A percentile compares a stretch with the other conserved stretches of the same genome.
These are phyloP conservation scores for Stictocephala bisonia DNA, from an alignment of 2,888 invertebrate species.

Conservation along the genomic window DNA sequence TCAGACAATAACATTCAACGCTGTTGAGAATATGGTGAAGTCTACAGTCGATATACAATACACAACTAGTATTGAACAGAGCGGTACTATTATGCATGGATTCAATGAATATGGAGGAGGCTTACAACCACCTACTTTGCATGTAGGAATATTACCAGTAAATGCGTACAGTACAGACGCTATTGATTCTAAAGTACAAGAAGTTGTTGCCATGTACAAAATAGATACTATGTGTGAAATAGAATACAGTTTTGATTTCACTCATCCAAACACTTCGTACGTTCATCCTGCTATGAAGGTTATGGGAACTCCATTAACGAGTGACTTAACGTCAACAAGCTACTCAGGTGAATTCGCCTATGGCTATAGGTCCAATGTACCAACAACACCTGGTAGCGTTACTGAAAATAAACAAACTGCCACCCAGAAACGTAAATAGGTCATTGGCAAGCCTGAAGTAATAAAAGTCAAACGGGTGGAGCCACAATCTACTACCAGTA, in stretches of 20 bases:
- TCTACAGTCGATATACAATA: neutral
- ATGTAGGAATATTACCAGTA: conserved; percentile 7
- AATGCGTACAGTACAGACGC: neutral
- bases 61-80: neutral
- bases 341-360: neutral
- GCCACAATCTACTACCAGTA: no score
- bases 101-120: conserved; percentile 15
- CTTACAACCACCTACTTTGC: conserved; percentile 12
- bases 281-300: conserved; percentile 11
- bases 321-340: neutral
- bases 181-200: neutral
- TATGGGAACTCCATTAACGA: neutral
- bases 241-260: conserved; percentile 8
- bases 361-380: neutral
- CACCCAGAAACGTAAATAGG: no score
- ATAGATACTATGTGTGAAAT: neutral
- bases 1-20: neutral
- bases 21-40: neutral
- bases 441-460: no score
- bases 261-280: neutral
- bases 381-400: no score
- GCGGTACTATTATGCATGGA: neutral
- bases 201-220: neutral
- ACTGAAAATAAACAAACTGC: no score
- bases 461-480: no score